Evolutionary conservation across 2,888 invertebrate species (phyloP).

Genomic region (Cryptops parisi): DNA sequence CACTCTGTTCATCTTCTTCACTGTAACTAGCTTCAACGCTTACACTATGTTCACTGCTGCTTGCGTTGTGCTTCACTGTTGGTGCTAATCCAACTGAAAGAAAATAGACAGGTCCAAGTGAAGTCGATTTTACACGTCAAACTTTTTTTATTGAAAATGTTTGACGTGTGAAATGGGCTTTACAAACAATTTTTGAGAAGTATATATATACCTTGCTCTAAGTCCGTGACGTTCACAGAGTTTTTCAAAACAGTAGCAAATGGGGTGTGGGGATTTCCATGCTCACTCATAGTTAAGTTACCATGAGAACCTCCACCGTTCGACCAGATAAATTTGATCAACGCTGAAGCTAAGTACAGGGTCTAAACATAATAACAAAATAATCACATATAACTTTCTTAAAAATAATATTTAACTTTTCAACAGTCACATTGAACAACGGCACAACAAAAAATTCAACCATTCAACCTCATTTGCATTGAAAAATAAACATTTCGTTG

Average conservation of each 20-base stretch:
- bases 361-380: constrained; percentile 42
- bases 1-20: constrained; percentile 44
- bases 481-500: background rate
- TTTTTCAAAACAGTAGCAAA: constrained; percentile 24
- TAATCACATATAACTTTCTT: constrained; percentile 7
- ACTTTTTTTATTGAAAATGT: no score
- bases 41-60: constrained; percentile 63
- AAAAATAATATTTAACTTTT: no score
- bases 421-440: no score
- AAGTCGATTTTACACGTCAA: no score
- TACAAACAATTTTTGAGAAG: background rate
- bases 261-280: constrained; percentile 20
- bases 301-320: constrained; percentile 34
- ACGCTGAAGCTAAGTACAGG: constrained; percentile 70
- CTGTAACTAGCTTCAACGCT: constrained; percentile 67
- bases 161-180: no score
- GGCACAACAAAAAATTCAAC: no score
- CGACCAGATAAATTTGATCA: constrained; percentile 84
- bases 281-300: constrained; percentile 18
- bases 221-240: constrained; percentile 21
- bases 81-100: constrained; percentile 11
- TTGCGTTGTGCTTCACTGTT: constrained; percentile 26
- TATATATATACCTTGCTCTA: constrained; percentile 20
- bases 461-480: no score
- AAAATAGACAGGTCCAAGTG: no score